Conservation (phyloP, 2,797 vertebrate genomes). For the Menidia menidia region DNA sequence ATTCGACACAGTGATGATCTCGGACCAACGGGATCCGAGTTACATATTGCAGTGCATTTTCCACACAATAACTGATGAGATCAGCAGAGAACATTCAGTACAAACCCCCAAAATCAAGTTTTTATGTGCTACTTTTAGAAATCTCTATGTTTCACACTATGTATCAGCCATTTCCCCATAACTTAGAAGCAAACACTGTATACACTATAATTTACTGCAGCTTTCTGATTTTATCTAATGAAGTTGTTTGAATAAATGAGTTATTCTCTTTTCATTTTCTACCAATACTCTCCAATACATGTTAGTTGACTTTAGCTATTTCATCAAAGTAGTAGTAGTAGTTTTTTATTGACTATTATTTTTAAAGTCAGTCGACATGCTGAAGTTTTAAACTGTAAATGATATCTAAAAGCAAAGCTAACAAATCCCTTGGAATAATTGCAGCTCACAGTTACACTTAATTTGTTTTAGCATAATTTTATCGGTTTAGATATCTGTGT, state of each 20-base stretch:
- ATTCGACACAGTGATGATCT: background rate
- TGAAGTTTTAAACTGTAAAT: background rate
- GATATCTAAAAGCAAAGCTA: conserved; percentile 3
- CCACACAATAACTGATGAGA: background rate
- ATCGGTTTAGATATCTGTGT: conserved; percentile 19
- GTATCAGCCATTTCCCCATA: background rate
- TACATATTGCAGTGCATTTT: background rate
- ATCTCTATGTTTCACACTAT: background rate
- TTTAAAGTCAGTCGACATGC: background rate
- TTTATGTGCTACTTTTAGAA: background rate
- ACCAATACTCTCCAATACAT: no score
- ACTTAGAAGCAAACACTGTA: background rate
- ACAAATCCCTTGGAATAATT: conserved; percentile 16
- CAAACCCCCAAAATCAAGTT: background rate
- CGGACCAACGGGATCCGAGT: background rate
- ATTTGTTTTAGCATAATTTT: conserved; percentile 9
- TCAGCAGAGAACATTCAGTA: background rate
- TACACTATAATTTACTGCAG: no score
- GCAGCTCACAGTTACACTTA: background rate
- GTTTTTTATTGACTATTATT: background rate
- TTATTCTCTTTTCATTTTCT: no score
- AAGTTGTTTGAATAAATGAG: no score
- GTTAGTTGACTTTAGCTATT: no score
- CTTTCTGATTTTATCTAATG: no score
- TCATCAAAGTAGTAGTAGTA: no score